These are phyloP conservation scores for Hypena proboscidalis DNA, from an alignment of 2,888 invertebrate genomes.

Conservation along the genomic window DNA sequence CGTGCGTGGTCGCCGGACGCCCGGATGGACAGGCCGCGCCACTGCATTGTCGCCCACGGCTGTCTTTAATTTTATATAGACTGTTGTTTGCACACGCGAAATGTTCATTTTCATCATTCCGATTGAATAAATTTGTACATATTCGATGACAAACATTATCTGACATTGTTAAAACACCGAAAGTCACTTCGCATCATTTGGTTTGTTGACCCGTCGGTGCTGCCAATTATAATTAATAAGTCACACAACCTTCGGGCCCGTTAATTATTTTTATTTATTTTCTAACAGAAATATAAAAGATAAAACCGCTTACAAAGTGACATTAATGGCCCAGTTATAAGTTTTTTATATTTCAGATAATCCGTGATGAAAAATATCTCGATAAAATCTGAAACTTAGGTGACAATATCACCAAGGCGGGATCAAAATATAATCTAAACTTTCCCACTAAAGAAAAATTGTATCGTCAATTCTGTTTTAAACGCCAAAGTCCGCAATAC, in stretches of 20 bases:
- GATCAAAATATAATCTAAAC: constrained; percentile 61
- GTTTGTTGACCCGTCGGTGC: constrained; percentile 24
- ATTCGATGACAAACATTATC: constrained; percentile 53
- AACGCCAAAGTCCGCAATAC: constrained; percentile 65
- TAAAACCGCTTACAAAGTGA: background rate
- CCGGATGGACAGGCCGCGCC: constrained; percentile 32
- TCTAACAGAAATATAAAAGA: background rate
- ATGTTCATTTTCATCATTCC: constrained; percentile 52
- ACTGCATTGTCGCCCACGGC: constrained; percentile 52
- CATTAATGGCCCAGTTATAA: constrained; percentile 4
- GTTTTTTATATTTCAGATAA: constrained; percentile 1
- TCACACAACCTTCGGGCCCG: constrained; percentile 4
- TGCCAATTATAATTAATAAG: constrained; percentile 29
- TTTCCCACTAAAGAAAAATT: constrained; percentile 61
- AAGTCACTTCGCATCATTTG: constrained; percentile 31
- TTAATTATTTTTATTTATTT: constrained; percentile 6
- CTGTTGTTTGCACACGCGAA: constrained; percentile 56
- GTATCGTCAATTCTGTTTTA: constrained; percentile 65
- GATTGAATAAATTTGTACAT: constrained; percentile 50
- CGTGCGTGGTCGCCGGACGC: no score
- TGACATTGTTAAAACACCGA: constrained; percentile 31
- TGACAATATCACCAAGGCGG: constrained; percentile 30
- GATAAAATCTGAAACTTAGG: constrained; percentile 25
- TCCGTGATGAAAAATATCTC: background rate
- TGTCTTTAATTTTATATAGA: constrained; percentile 70